Conservation (phyloP, 2,888 invertebrate species). For the Mythimna albipuncta region DNA sequence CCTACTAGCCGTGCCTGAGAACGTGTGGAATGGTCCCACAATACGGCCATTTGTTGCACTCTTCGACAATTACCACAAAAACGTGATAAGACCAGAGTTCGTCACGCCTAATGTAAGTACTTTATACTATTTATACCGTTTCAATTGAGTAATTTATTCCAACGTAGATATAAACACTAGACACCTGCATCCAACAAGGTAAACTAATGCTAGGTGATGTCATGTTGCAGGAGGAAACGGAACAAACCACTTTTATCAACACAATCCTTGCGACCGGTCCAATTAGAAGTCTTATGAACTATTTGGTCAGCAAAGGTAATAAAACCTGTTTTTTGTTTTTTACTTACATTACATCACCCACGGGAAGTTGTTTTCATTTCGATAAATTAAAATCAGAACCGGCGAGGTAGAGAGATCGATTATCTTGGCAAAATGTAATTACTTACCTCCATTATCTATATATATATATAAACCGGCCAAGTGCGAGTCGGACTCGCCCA, state of each 20-base stretch:
- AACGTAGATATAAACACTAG: slow-evolving; percentile 52
- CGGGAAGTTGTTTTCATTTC: slow-evolving; percentile 2
- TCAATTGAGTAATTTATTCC: slow-evolving; percentile 55
- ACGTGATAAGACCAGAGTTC: slow-evolving; percentile 92
- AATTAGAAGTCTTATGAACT: slow-evolving; percentile 93
- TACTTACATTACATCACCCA: not conserved
- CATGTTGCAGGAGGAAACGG: slow-evolving; percentile 91
- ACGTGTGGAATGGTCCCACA: slow-evolving; percentile 92
- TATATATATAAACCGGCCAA: too few relatives aligned
- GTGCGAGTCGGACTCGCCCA: too few relatives aligned
- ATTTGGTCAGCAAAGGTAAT: slow-evolving; percentile 91
- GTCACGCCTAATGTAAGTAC: slow-evolving; percentile 90
- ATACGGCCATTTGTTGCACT: slow-evolving; percentile 92
- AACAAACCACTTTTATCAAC: slow-evolving; percentile 93
- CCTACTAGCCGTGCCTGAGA: slow-evolving; percentile 92
- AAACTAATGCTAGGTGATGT: slow-evolving; percentile 74
- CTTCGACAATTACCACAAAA: slow-evolving; percentile 95
- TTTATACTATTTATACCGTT: slow-evolving; percentile 22
- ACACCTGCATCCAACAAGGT: slow-evolving; percentile 66
- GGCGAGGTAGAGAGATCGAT: not conserved
- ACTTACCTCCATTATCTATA: not conserved
- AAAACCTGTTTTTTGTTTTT: slow-evolving; percentile 43
- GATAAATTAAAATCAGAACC: not conserved
- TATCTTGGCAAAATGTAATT: not conserved
- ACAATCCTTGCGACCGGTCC: slow-evolving; percentile 93